Base-by-base conservation (phyloP, 2,888 invertebrate species). In the Lysandra bellargus region DNA sequence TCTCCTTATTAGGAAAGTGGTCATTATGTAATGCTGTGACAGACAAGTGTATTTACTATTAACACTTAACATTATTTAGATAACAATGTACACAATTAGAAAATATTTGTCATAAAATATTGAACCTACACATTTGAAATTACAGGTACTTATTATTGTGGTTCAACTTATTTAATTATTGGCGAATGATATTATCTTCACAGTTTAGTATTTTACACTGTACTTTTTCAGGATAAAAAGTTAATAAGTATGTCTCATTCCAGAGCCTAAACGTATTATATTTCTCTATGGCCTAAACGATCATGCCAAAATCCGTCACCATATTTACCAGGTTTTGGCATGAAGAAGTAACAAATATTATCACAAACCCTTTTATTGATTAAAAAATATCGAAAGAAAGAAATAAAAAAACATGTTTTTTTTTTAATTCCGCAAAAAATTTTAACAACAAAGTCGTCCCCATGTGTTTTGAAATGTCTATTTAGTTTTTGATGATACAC, bases 401-500 rank as follows among this genome's bases (percentile, higher is more conserved):
- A n/a, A 60, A 12, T 69, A 33, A 69, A 64, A 33, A 69, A n/a
- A 69, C 14, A 7, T 9, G n/a, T 60, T 23, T 61, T 49, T 40
- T 44, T 49, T 49, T 12, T 2, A 2, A 49, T 12, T 49, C 49
- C 2, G 2, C 0, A 49, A 49, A 49, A 12, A 9, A 12, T 3
- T 9, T 44, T 44, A 3, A 14, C 0, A 69, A 1, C 17, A 17
- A 69, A 17, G 33, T 69, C 33, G 33, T 37, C 69, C 37, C 69
- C 33, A 33, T 37, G 37, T 12, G 1, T 69, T 69, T 69, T 69
- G 33, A 37, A 33, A 69, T 69, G 37, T 69, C 69, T 37, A 69
- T 78, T 78, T 79, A 44, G 78, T 73, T 81, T 87, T 85, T 86
- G 87, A 86, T 85, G 82, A 85, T 82, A 83, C 82, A 81, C 85